Evolutionary conservation across 2,113 vertebrate species (phyloP).

Genomic region (Leucopsar rothschildi): DNA sequence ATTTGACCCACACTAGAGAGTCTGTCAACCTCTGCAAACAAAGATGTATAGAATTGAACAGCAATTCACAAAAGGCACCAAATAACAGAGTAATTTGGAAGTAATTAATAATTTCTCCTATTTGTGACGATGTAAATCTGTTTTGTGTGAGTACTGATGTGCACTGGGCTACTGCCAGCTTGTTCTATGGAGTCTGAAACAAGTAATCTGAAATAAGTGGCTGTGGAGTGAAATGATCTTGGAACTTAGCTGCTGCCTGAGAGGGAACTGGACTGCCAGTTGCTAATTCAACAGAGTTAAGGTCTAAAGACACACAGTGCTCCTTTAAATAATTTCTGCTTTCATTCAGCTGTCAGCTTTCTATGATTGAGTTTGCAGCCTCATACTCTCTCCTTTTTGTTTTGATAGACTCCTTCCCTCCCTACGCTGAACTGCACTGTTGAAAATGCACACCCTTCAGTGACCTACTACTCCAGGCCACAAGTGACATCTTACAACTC

Average conservation of each 20-base stretch:
- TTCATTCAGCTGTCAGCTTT: neutral
- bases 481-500: conserved; percentile 82
- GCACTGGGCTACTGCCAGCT: neutral
- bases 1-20: neutral
- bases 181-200: neutral
- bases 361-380: neutral
- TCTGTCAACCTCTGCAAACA: neutral
- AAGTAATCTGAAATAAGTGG: neutral
- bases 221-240: neutral
- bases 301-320: neutral
- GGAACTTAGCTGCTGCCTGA: neutral
- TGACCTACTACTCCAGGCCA: conserved; percentile 78
- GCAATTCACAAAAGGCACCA: neutral
- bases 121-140: neutral
- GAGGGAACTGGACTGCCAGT: neutral
- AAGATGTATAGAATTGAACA: neutral
- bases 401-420: conserved; percentile 81
- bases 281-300: neutral
- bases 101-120: neutral
- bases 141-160: neutral
- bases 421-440: conserved; percentile 85
- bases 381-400: neutral
- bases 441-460: conserved; percentile 81
- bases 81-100: neutral
- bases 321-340: neutral